These are phyloP conservation scores for Cephus nigrinus DNA, from an alignment of 2,888 invertebrate genomes.

Conservation along the genomic window DNA sequence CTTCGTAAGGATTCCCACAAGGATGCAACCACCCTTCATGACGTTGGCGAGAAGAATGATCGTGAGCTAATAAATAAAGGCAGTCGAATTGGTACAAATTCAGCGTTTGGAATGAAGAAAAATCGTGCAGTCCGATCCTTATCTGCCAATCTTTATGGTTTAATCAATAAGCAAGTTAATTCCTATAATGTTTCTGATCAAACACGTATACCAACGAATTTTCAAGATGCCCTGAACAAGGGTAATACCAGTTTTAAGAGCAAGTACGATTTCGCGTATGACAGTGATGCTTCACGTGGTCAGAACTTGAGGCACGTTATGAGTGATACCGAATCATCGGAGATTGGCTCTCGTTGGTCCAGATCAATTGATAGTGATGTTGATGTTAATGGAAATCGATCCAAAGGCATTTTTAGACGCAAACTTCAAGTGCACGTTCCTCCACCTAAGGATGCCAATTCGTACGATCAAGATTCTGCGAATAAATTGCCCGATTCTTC, in stretches of 20 bases:
- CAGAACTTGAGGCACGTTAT: slow-evolving; percentile 14
- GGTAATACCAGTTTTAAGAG: slow-evolving; percentile 6
- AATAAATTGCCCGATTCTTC: slow-evolving; percentile 13
- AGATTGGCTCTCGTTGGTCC: slow-evolving; percentile 26
- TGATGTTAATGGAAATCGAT: slow-evolving; percentile 52
- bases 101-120: slow-evolving; percentile 71
- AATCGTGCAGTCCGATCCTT: slow-evolving; percentile 84
- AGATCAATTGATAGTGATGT: slow-evolving; percentile 18
- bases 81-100: slow-evolving; percentile 5
- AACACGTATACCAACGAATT: not conserved
- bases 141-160: slow-evolving; percentile 85
- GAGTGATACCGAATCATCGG: slow-evolving; percentile 35
- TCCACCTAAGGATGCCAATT: slow-evolving; percentile 15
- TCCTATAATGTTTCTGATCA: slow-evolving; percentile 29
- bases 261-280: slow-evolving; percentile 16
- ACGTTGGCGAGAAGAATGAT: slow-evolving; percentile 48
- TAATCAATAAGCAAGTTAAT: slow-evolving; percentile 70
- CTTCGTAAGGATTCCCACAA: slow-evolving; percentile 82
- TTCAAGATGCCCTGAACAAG: slow-evolving; percentile 2
- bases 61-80: slow-evolving; percentile 15
- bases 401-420: slow-evolving; percentile 27
- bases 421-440: slow-evolving; percentile 44
- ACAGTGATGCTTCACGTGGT: not conserved
- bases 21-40: slow-evolving; percentile 45
- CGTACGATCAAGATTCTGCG: slow-evolving; percentile 1